Evolutionary conservation across 37 sponge, comb jelly and placozoan species (phyloP).

Genomic region (Halichondria panicea): DNA sequence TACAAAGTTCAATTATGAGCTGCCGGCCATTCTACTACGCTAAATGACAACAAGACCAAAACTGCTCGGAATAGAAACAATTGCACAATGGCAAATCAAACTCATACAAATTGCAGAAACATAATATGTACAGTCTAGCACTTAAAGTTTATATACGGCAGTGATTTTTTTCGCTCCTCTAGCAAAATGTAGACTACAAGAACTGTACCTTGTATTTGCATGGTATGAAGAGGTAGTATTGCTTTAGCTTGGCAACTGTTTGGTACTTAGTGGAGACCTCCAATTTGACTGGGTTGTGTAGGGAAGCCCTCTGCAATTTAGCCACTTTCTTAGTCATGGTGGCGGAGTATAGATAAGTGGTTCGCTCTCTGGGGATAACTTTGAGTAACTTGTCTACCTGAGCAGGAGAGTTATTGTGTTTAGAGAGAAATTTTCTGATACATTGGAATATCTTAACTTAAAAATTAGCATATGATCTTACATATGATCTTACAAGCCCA

Average conservation of each 20-base stretch:
- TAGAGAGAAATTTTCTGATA: no score
- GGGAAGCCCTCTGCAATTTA: conserved; percentile 95
- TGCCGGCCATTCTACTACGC: neutral
- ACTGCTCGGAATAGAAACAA: neutral
- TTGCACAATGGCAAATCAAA: neutral
- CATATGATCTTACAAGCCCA: no score
- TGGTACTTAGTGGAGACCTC: conserved; percentile 97
- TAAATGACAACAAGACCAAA: neutral
- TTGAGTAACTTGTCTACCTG: conserved; percentile 95
- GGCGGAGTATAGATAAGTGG: conserved; percentile 94
- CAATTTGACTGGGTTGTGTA: conserved; percentile 91
- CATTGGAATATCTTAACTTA: no score
- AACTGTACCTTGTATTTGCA: conserved; percentile 92
- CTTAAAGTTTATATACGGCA: neutral
- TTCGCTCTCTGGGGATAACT: conserved; percentile 84
- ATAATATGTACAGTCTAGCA: neutral
- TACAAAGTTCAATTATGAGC: neutral
- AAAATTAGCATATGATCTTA: no score
- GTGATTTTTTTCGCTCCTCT: neutral
- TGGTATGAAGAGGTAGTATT: conserved; percentile 95
- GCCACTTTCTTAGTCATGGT: conserved; percentile 99
- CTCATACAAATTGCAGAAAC: neutral
- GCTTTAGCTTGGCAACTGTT: conserved; percentile 96
- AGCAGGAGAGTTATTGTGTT: neutral
- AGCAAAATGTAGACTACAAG: neutral